Evolutionary conservation across 2,113 vertebrate genomes (phyloP).

Genomic region (Scomber scombrus): DNA sequence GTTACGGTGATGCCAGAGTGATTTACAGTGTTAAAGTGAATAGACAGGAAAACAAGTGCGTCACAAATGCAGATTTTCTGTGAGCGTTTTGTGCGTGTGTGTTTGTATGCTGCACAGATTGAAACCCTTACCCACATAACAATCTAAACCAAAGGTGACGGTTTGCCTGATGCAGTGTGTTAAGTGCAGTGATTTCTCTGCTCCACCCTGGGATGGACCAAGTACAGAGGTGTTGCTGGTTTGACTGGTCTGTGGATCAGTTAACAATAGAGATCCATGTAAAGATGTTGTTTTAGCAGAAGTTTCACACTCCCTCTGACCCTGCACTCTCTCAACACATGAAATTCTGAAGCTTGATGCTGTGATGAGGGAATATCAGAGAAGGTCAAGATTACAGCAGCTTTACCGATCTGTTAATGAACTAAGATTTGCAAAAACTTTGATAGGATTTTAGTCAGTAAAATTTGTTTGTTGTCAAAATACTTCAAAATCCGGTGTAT

Average conservation of each 20-base stretch:
- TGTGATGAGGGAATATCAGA: background rate
- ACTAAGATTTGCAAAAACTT: background rate
- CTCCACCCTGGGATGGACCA: slow-evolving; percentile 69
- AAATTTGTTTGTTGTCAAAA: background rate
- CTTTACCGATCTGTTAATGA: background rate
- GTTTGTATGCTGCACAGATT: background rate
- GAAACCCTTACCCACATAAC: slow-evolving; percentile 31
- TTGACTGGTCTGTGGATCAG: slow-evolving; percentile 66
- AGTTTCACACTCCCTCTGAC: slow-evolving; percentile 38
- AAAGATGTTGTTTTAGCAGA: slow-evolving; percentile 41
- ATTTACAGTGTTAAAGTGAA: background rate
- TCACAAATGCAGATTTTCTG: background rate
- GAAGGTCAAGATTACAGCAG: background rate
- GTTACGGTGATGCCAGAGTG: no score
- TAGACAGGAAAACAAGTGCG: background rate
- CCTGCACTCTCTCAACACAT: background rate
- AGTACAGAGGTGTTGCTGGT: slow-evolving; percentile 65
- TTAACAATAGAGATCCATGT: slow-evolving; percentile 41
- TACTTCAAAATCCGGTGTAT: no score
- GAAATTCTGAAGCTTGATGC: background rate
- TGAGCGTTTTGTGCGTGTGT: background rate
- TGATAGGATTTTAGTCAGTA: background rate
- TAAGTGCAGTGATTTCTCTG: slow-evolving; percentile 64
- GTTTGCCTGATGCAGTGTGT: slow-evolving; percentile 60
- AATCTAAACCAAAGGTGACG: slow-evolving; percentile 36